Evolutionary conservation across 64 coral and sea anemone genomes (phyloP).

Genomic region (Stichodactyla helianthus): DNA sequence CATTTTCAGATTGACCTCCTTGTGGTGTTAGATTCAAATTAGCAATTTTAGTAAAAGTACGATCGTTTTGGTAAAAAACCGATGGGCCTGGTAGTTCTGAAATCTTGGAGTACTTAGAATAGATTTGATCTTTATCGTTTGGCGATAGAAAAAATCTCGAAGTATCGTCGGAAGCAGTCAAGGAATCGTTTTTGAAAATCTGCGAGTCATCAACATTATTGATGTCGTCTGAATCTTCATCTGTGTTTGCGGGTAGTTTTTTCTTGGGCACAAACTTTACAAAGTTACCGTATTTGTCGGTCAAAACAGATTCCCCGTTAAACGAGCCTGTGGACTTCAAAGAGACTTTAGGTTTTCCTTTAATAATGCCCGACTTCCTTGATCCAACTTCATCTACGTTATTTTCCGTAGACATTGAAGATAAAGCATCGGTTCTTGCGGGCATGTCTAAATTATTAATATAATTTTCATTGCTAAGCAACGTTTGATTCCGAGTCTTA

Average conservation of each 20-base stretch:
- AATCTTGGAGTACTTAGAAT: slow-evolving; percentile 1
- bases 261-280: neutral
- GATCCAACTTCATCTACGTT: neutral
- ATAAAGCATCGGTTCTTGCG: neutral
- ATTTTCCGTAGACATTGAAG: neutral
- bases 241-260: neutral
- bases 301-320: neutral
- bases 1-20: neutral
- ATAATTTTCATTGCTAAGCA: neutral
- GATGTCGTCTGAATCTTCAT: neutral
- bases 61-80: neutral
- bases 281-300: slow-evolving; percentile 23
- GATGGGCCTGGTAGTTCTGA: neutral
- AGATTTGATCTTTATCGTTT: neutral
- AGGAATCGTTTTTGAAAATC: neutral
- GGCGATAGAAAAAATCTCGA: neutral
- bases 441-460: neutral
- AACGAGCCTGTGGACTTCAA: neutral
- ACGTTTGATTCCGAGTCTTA: neutral
- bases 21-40: neutral
- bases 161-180: neutral
- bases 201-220: neutral
- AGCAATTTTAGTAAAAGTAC: neutral
- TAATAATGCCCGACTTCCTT: neutral
- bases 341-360: neutral